A percentile compares a stretch with the other conserved stretches of the same genome.
Conservation (phyloP, 2,113 vertebrate species). For the Nothobranchius kuhntae region DNA sequence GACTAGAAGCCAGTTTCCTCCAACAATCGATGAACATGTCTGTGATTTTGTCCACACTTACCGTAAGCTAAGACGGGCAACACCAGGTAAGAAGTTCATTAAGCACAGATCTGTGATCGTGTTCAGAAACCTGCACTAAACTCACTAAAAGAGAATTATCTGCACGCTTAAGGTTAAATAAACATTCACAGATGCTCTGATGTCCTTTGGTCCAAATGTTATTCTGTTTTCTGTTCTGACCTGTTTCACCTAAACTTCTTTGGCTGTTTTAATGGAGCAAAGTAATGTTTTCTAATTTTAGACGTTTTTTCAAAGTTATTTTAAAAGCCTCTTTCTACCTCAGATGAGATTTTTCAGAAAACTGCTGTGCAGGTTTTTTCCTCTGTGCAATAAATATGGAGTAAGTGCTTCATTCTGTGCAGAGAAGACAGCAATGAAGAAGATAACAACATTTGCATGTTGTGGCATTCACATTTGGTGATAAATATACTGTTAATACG, state of each 20-base stretch:
- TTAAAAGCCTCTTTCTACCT: conserved; percentile 17
- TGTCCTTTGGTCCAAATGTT: no score
- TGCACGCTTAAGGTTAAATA: no score
- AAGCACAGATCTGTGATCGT: no score
- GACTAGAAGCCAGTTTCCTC: no score
- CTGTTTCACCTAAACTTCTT: background rate
- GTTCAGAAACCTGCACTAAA: no score
- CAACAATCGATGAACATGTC: no score
- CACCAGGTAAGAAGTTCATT: no score
- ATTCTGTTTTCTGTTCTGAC: background rate
- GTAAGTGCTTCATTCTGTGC: conserved; percentile 24
- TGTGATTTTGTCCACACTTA: no score
- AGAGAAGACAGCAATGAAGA: conserved; percentile 6
- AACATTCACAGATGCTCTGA: no score
- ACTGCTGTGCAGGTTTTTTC: background rate
- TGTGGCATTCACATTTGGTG: conserved; percentile 54
- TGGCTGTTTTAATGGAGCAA: background rate
- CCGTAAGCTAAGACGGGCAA: no score
- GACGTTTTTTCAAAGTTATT: conserved; percentile 19
- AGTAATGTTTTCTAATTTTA: background rate
- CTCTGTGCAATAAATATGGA: conserved; percentile 25
- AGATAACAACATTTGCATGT: conserved; percentile 52
- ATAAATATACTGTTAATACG: conserved; percentile 55
- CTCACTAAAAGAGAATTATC: no score
- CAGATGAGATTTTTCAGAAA: conserved; percentile 14